Conservation (phyloP, 2,113 vertebrate genomes). For the Catagonus wagneri region DNA sequence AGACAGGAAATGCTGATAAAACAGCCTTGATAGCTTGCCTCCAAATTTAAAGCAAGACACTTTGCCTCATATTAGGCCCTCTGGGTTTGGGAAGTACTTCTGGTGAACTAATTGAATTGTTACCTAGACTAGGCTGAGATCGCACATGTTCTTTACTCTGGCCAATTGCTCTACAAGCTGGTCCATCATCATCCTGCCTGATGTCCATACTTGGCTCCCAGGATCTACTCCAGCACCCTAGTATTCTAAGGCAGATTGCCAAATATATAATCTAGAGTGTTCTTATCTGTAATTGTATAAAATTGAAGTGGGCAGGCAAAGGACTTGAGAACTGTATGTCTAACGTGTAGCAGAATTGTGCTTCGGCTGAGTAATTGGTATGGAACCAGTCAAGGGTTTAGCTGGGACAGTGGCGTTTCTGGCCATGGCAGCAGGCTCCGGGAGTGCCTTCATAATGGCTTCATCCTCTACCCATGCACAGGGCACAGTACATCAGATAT, state of each 20-base stretch:
- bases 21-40: slow-evolving; percentile 26
- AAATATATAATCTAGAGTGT: neutral
- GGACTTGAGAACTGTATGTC: neutral
- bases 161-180: neutral
- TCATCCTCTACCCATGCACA: neutral
- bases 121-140: neutral
- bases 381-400: neutral
- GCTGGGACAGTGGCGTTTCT: neutral
- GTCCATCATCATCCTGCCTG: neutral
- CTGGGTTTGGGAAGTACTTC: slow-evolving; percentile 6
- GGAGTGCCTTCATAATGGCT: neutral
- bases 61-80: fast-evolving
- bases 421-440: neutral
- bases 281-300: neutral
- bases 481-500: neutral
- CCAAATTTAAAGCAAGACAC: slow-evolving; percentile 37
- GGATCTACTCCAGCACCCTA: neutral
- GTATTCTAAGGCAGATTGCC: neutral
- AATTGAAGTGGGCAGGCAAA: neutral
- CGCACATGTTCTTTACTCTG: neutral
- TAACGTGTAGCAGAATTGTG: neutral
- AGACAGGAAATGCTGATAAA: slow-evolving; percentile 67
- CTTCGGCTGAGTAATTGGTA: neutral
- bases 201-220: neutral
- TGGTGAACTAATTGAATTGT: neutral